Percentiles rank a stretch among this genome's conserved stretches.
Evolutionary conservation across 1,140 invertebrate genomes (phyloP).

Genomic region (Drosophila yakuba): DNA sequence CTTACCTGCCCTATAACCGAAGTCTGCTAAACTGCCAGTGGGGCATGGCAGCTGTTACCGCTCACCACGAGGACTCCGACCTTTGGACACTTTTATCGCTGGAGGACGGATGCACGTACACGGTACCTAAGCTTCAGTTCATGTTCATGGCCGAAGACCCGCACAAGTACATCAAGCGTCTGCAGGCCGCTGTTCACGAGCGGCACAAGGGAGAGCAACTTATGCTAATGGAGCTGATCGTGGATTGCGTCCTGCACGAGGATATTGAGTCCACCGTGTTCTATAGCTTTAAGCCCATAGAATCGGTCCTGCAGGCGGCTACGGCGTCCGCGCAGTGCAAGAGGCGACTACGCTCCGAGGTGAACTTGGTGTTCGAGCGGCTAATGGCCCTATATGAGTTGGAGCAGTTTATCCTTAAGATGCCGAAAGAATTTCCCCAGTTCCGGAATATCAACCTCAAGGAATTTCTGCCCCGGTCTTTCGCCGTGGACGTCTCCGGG

Average conservation of each 20-base stretch:
- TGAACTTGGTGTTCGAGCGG: conserved; percentile 74
- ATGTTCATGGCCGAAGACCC: conserved; percentile 82
- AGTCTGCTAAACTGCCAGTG: conserved; percentile 67
- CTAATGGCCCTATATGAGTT: conserved; percentile 77
- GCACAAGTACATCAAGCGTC: conserved; percentile 61
- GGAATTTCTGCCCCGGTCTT: conserved; percentile 57
- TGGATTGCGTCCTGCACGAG: conserved; percentile 75
- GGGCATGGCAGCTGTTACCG: conserved; percentile 61
- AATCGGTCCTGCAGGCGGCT: conserved; percentile 37
- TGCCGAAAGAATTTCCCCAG: conserved; percentile 76
- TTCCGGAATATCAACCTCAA: conserved; percentile 58
- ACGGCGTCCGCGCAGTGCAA: conserved; percentile 56
- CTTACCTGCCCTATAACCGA: conserved; percentile 61
- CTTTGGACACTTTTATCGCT: conserved; percentile 62
- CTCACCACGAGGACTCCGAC: conserved; percentile 46
- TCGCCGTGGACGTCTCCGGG: conserved; percentile 31
- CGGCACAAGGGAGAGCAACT: conserved; percentile 68
- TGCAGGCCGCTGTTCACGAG: conserved; percentile 60
- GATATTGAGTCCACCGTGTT: conserved; percentile 64
- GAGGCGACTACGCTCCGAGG: conserved; percentile 58
- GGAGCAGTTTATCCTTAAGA: conserved; percentile 70
- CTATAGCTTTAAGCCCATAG: conserved; percentile 66
- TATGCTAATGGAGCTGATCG: conserved; percentile 77
- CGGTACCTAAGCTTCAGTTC: conserved; percentile 73
- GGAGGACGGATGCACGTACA: conserved; percentile 60